A percentile compares a stretch with the other conserved stretches of the same genome.
Evolutionary conservation across 2,888 invertebrate species (phyloP).

Genomic region (Aspidiotus destructor): DNA sequence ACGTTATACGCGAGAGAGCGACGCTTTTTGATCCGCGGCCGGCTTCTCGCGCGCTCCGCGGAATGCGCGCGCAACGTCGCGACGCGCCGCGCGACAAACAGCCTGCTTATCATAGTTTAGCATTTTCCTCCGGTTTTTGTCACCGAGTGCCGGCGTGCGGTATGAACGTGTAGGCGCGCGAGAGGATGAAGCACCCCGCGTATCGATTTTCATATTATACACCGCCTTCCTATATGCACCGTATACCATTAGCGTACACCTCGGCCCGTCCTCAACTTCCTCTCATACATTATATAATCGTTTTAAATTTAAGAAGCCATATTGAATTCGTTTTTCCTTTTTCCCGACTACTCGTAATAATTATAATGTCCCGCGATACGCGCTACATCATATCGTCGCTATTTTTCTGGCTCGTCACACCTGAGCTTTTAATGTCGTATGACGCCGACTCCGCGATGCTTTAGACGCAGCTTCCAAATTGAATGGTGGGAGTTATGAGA

Average conservation of each 20-base stretch:
- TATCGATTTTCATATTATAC: constrained; percentile 27
- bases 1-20: not conserved
- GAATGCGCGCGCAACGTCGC: constrained; percentile 1
- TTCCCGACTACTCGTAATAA: constrained; percentile 2
- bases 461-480: no score
- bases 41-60: not conserved
- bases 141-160: constrained; percentile 17
- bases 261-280: not conserved
- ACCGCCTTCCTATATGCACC: constrained; percentile 15
- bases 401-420: no score
- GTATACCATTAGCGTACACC: not conserved
- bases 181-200: constrained; percentile 21
- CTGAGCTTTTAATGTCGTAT: no score
- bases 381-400: no score
- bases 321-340: constrained; percentile 18
- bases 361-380: not conserved
- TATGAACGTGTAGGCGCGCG: constrained; percentile 19
- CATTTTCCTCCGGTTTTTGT: constrained; percentile 26
- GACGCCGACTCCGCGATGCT: no score
- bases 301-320: constrained; percentile 25
- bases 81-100: not conserved
- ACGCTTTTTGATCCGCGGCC: constrained; percentile 20
- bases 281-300: constrained; percentile 23
- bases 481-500: no score
- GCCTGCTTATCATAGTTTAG: constrained; percentile 28